phyloP scores from a whole-genome alignment of 1,140 invertebrate species.

The Leptinotarsa defecta region DNA sequence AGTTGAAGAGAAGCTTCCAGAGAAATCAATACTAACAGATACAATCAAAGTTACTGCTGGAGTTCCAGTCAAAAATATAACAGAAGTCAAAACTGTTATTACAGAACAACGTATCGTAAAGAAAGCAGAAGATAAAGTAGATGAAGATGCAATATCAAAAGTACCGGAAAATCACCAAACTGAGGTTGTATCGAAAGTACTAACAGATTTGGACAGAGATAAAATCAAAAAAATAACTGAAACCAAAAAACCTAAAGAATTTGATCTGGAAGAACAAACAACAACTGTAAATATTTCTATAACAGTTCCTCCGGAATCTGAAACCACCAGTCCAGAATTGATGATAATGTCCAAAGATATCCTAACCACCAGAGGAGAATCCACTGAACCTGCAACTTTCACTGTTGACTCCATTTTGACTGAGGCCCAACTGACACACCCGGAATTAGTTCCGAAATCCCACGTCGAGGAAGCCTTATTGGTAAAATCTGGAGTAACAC shows the following conservation, averaged over 20 bases:
- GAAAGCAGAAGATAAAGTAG: background rate
- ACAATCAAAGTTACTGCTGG: background rate
- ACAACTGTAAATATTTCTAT: slow-evolving; percentile 19
- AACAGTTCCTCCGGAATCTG: slow-evolving; percentile 19
- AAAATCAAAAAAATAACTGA: slow-evolving; percentile 37
- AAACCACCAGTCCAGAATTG: slow-evolving; percentile 18
- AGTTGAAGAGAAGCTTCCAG: background rate
- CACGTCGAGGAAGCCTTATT: background rate
- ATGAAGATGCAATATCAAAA: background rate
- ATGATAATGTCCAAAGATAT: slow-evolving; percentile 36
- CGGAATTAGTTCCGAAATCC: background rate
- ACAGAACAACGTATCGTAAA: background rate
- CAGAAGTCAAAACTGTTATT: background rate
- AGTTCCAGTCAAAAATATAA: background rate
- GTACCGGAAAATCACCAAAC: slow-evolving; percentile 17
- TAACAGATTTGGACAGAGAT: slow-evolving; percentile 47
- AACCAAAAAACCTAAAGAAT: background rate
- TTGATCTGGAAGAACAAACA: background rate
- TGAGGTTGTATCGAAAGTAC: slow-evolving; percentile 44
- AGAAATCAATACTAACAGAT: background rate
- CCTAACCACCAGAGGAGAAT: slow-evolving; percentile 30
- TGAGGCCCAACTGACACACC: slow-evolving; percentile 33
- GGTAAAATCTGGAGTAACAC: slow-evolving; percentile 2
- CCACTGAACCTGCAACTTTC: slow-evolving; percentile 21
- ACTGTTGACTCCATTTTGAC: slow-evolving; percentile 44